Percentiles rank a stretch among this genome's conserved stretches.
Conservation (phyloP, 2,888 invertebrate genomes). For the Choreutis nemorana region DNA sequence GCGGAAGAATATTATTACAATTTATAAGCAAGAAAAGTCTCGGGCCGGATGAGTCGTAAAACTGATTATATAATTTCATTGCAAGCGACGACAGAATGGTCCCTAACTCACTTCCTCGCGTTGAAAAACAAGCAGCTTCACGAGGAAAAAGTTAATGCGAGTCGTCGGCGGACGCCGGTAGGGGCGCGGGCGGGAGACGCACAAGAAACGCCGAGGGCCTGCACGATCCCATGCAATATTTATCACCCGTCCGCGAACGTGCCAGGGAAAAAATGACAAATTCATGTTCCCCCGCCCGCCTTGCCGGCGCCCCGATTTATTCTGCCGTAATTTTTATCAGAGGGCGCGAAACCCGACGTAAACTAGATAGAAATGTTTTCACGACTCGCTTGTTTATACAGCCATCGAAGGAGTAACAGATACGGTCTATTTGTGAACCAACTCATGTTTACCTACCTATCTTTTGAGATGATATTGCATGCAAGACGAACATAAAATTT, state of each 20-base stretch:
- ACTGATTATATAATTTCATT: slow-evolving; percentile 58
- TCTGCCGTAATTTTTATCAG: slow-evolving; percentile 57
- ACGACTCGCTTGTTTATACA: slow-evolving; percentile 60
- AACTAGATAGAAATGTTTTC: slow-evolving; percentile 60
- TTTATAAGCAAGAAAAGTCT: slow-evolving; percentile 31
- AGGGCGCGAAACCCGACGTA: slow-evolving; percentile 44
- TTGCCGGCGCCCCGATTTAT: slow-evolving; percentile 46
- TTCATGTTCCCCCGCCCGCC: slow-evolving; percentile 46
- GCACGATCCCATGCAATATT: slow-evolving; percentile 54
- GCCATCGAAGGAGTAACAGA: slow-evolving; percentile 56
- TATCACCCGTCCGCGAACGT: slow-evolving; percentile 59
- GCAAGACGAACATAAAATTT: slow-evolving; percentile 27
- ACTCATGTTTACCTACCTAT: slow-evolving; percentile 48
- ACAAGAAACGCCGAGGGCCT: slow-evolving; percentile 41
- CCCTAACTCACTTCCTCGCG: slow-evolving; percentile 42
- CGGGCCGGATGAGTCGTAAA: slow-evolving; percentile 47
- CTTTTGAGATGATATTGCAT: slow-evolving; percentile 55
- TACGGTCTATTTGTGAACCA: slow-evolving; percentile 50
- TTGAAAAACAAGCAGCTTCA: slow-evolving; percentile 47
- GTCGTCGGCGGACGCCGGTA: slow-evolving; percentile 17
- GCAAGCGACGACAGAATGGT: slow-evolving; percentile 46
- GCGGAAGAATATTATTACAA: too few relatives aligned
- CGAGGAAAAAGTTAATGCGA: slow-evolving; percentile 41
- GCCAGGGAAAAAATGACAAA: slow-evolving; percentile 64
- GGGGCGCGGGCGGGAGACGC: slow-evolving; percentile 11